Conservation (phyloP, 2,888 invertebrate genomes). For the Cephonodes hylas region DNA sequence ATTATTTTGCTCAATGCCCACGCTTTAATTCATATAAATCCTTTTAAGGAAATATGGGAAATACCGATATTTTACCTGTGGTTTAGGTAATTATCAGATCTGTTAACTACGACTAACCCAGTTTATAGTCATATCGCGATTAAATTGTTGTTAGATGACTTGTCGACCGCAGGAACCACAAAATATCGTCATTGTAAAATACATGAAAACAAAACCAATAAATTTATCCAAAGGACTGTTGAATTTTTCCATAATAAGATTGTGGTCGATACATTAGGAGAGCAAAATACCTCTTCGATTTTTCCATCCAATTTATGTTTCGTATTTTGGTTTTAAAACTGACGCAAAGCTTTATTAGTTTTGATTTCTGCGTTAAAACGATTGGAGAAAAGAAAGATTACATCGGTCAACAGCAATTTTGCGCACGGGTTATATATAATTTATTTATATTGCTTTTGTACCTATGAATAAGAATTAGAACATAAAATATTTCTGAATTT, state of each 20-base stretch:
- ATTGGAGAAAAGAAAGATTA: too few relatives aligned
- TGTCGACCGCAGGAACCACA: not conserved
- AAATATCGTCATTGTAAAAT: not conserved
- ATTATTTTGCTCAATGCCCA: not conserved
- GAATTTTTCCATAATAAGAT: not conserved
- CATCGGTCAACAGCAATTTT: too few relatives aligned
- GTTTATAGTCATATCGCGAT: not conserved
- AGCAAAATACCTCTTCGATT: not conserved
- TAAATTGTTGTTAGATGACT: not conserved
- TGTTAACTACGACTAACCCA: too few relatives aligned
- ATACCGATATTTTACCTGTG: not conserved
- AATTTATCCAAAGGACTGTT: not conserved
- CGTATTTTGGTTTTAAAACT: not conserved
- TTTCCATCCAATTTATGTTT: not conserved
- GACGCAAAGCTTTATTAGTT: too few relatives aligned
- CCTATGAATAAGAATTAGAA: too few relatives aligned
- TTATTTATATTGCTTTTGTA: too few relatives aligned
- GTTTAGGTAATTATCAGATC: not conserved
- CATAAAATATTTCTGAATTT: too few relatives aligned
- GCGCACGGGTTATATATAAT: too few relatives aligned
- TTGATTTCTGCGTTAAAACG: too few relatives aligned
- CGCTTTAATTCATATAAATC: not conserved
- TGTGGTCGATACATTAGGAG: not conserved
- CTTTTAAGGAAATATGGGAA: not conserved
- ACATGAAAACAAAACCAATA: not conserved